phyloP scores from a whole-genome alignment of 2,888 invertebrate genomes.

The Synergus umbraculus region DNA sequence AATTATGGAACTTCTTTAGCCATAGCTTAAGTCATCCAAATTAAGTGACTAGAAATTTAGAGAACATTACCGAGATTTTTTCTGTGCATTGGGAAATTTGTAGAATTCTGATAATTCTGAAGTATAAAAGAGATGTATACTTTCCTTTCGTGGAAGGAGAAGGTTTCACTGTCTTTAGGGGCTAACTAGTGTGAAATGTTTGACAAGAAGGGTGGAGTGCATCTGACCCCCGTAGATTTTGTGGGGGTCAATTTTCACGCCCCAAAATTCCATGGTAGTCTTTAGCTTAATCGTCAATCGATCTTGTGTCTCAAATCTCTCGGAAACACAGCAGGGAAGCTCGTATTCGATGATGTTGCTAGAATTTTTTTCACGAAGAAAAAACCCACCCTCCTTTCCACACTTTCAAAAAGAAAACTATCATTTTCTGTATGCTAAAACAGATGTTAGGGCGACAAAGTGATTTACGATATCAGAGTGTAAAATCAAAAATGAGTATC shows the following conservation, averaged over 20 bases:
- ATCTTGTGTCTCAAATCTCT: slow-evolving; percentile 60
- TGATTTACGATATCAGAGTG: no score
- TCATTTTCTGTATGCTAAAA: background rate
- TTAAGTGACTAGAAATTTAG: no score
- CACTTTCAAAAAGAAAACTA: background rate
- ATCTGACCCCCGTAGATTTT: slow-evolving; percentile 58
- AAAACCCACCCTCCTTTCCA: background rate
- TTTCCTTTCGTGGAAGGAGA: background rate
- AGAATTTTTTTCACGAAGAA: background rate
- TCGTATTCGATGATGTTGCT: background rate
- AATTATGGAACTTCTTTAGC: background rate
- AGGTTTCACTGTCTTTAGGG: background rate
- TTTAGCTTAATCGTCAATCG: slow-evolving; percentile 58
- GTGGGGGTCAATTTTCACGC: slow-evolving; percentile 51
- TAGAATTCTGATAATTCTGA: background rate
- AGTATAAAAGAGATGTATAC: background rate
- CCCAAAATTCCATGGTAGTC: slow-evolving; percentile 52
- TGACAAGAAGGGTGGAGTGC: slow-evolving; percentile 64
- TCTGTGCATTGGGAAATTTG: background rate
- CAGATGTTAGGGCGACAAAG: background rate
- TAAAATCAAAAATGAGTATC: no score
- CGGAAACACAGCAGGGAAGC: slow-evolving; percentile 53
- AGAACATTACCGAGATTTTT: no score
- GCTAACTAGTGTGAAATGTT: slow-evolving; percentile 61
- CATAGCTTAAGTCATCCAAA: no score